Conservation (phyloP, 2,113 vertebrate genomes). For the Scophthalmus maximus region DNA sequence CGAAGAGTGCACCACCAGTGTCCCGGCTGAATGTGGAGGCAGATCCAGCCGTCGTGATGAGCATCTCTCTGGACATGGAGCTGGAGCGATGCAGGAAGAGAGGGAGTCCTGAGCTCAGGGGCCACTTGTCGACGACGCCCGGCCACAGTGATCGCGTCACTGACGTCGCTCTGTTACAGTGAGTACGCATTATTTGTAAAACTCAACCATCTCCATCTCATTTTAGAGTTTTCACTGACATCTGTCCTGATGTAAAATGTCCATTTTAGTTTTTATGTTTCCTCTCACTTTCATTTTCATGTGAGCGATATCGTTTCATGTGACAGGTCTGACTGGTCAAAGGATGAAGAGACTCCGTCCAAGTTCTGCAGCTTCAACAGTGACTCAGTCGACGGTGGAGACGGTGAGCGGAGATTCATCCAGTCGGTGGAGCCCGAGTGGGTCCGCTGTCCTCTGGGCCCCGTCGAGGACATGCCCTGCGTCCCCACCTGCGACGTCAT, state of each 20-base stretch:
- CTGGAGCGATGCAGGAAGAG: constrained; percentile 17
- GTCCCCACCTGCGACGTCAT: neutral
- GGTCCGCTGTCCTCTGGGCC: neutral
- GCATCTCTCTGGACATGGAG: constrained; percentile 55
- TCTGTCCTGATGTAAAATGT: too few relatives aligned
- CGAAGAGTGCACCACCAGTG: neutral
- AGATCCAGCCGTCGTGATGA: constrained; percentile 22
- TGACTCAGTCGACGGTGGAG: neutral
- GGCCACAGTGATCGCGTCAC: neutral
- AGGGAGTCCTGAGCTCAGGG: neutral
- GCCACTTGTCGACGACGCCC: neutral
- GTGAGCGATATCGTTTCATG: neutral
- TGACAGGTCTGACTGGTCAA: constrained; percentile 12
- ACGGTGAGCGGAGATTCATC: neutral
- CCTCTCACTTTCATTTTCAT: neutral
- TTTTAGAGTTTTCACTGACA: neutral
- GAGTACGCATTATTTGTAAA: constrained; percentile 8
- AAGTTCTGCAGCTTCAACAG: constrained; percentile 56
- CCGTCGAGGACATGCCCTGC: neutral
- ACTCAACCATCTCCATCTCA: neutral
- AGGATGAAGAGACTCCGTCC: constrained; percentile 13
- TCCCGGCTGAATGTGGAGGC: constrained; percentile 29
- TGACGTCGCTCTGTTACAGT: constrained; percentile 1
- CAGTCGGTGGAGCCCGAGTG: neutral
- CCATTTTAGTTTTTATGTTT: too few relatives aligned